A percentile compares a stretch with the other conserved stretches of the same genome.
Conservation (phyloP, 2,888 invertebrate species). For the Euplexia lucipara region DNA sequence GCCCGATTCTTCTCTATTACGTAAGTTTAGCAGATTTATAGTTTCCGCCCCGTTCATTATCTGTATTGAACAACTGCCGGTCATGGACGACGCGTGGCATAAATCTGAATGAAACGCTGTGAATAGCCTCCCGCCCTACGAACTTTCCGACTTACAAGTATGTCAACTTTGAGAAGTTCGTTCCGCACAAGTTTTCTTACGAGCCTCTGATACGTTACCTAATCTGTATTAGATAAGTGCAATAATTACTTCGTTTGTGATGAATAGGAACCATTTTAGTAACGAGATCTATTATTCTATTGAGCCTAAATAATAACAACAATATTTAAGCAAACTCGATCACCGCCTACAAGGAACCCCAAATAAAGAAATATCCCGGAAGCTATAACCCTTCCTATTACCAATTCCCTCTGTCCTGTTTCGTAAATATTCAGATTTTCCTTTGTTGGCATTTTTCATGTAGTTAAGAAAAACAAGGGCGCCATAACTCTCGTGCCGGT, state of each 20-base stretch:
- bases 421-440: slow-evolving; percentile 81
- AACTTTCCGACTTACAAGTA: slow-evolving; percentile 80
- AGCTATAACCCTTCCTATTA: slow-evolving; percentile 84
- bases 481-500: slow-evolving; percentile 89
- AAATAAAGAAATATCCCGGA: slow-evolving; percentile 85
- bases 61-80: slow-evolving; percentile 82
- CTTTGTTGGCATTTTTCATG: slow-evolving; percentile 83
- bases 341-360: slow-evolving; percentile 65
- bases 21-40: slow-evolving; percentile 89
- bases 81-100: slow-evolving; percentile 80
- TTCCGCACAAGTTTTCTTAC: slow-evolving; percentile 64
- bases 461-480: slow-evolving; percentile 89
- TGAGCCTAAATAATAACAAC: slow-evolving; percentile 60
- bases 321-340: slow-evolving; percentile 62
- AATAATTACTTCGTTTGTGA: slow-evolving; percentile 57
- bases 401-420: slow-evolving; percentile 77
- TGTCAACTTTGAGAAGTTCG: slow-evolving; percentile 76
- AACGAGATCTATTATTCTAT: slow-evolving; percentile 46
- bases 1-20: slow-evolving; percentile 83
- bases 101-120: slow-evolving; percentile 89
- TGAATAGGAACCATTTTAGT: slow-evolving; percentile 27
- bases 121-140: slow-evolving; percentile 76
- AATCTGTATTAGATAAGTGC: slow-evolving; percentile 63
- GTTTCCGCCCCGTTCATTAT: slow-evolving; percentile 91
- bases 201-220: slow-evolving; percentile 66